Evolutionary conservation across 2,113 vertebrate genomes (phyloP), one percentile per base, ranked within the genome.

Genomic region (Formicarius rufipectus): DNA sequence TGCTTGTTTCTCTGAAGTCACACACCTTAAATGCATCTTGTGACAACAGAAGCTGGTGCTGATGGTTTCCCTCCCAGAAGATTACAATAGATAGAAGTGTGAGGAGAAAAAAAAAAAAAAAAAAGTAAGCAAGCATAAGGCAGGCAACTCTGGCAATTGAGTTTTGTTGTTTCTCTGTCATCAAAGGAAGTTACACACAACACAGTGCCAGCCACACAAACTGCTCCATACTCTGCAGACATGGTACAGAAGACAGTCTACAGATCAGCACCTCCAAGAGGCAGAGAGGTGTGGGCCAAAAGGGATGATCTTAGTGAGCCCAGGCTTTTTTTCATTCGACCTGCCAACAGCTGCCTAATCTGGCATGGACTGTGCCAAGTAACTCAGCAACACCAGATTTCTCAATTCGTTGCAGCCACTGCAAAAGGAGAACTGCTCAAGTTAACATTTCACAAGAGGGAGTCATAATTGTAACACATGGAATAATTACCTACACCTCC

Each of bases 1-100:
- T 96, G 96, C 96, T 96, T 25, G 8, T 82, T 93, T 88, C 64
- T 88, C 95, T 93, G 86, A 92, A 79, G 93, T 94, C 90, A 96
- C 79, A 76, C 52, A 53, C 44, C 73, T 52, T 78, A 68, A 64
- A 78, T 15, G 18, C 14, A 35, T 45, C 77, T 84, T 56, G 90
- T 90, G 88, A 94, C 95, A 82, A 90, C 88, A 95, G 93, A 78
- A 64, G 90, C 92, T 97, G 96, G 94, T 96, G 93, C 64, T 84
- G 76, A 64, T 42, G 45, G 56, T 88, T 84, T 92, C 66, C 40
- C n/a, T 76, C 90, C 44, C 1, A 1, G 63, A 86, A 74, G 18
- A 40, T n/a, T 35, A 84, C 3, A 75, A n/a, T 2, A 77, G 19
- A 73, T 4, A 16, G 39, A 56, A 83, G 52, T 20, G 49, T 17